A percentile compares a stretch with the other conserved stretches of the same genome.
These are phyloP conservation scores for Lepidochrysops patricia DNA, from an alignment of 2,888 invertebrate species.

Conservation along the genomic window DNA sequence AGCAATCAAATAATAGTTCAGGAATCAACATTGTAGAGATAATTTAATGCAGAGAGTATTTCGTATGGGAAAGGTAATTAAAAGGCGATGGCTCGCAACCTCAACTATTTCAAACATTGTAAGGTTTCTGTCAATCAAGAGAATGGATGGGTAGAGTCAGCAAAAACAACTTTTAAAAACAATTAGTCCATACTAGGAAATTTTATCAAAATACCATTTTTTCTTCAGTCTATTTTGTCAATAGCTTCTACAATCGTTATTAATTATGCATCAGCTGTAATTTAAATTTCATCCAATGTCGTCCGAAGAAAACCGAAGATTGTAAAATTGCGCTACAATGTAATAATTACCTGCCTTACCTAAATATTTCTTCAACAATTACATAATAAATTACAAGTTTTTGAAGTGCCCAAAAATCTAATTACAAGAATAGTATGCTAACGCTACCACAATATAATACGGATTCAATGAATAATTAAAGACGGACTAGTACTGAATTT, in stretches of 20 bases:
- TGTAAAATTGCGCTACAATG: too few species aligned
- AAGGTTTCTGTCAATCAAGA: constrained; percentile 28
- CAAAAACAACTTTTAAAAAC: not conserved
- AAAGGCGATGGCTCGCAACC: constrained; percentile 16
- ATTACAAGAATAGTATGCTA: not conserved
- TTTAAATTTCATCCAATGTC: too few species aligned
- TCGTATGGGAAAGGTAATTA: constrained; percentile 24
- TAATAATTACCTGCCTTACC: too few species aligned
- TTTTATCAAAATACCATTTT: too few species aligned
- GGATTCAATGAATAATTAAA: constrained; percentile 12
- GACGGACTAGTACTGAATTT: not conserved
- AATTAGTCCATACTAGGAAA: too few species aligned
- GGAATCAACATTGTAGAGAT: not conserved
- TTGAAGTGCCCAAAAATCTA: too few species aligned
- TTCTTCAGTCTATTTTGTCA: too few species aligned
- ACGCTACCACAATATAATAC: not conserved
- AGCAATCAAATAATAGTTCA: not conserved
- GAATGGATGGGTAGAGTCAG: constrained; percentile 20
- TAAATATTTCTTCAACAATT: too few species aligned
- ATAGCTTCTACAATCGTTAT: too few species aligned
- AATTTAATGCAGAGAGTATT: constrained; percentile 8
- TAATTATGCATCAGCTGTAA: too few species aligned
- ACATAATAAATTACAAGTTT: too few species aligned
- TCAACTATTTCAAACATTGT: constrained; percentile 22
- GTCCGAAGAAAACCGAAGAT: too few species aligned